phyloP scores from a whole-genome alignment of 2,797 vertebrate genomes.

The Danio kyathit region DNA sequence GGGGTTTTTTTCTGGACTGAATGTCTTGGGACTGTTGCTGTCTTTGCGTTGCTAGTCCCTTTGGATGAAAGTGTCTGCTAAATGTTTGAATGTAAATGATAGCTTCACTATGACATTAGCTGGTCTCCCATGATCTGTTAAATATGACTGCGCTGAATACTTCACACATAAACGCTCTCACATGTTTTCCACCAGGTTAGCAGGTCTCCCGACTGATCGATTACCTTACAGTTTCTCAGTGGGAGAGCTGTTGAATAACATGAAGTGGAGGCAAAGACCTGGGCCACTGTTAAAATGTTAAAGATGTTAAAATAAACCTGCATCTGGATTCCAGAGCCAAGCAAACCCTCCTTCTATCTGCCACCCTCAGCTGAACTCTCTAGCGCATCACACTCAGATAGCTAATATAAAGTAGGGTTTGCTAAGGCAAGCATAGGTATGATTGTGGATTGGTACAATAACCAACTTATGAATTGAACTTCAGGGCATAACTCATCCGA shows the following conservation, averaged over 20 bases:
- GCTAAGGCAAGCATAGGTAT: background rate
- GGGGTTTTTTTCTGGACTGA: no score
- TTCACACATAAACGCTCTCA: constrained; percentile 22
- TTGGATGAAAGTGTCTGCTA: no score
- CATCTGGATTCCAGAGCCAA: constrained; percentile 21
- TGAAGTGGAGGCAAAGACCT: constrained; percentile 8
- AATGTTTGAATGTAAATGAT: no score
- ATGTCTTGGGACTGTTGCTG: no score
- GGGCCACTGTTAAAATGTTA: no score
- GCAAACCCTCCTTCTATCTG: background rate
- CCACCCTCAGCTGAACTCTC: background rate
- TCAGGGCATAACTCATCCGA: background rate
- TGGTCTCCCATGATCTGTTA: constrained; percentile 29
- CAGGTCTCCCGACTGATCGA: constrained; percentile 35
- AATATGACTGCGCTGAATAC: constrained; percentile 16
- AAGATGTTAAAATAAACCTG: constrained; percentile 9
- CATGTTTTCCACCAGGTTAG: background rate
- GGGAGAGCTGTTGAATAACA: constrained; percentile 44
- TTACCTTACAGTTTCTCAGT: constrained; percentile 43
- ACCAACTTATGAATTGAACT: background rate
- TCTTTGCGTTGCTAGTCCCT: no score
- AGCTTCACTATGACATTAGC: constrained; percentile 57
- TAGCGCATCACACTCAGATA: background rate
- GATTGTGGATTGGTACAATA: background rate
- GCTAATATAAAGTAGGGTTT: background rate